A percentile compares a stretch with the other conserved stretches of the same genome.
Conservation (phyloP, 2,888 invertebrate genomes). For the Dexiosoma caninum region DNA sequence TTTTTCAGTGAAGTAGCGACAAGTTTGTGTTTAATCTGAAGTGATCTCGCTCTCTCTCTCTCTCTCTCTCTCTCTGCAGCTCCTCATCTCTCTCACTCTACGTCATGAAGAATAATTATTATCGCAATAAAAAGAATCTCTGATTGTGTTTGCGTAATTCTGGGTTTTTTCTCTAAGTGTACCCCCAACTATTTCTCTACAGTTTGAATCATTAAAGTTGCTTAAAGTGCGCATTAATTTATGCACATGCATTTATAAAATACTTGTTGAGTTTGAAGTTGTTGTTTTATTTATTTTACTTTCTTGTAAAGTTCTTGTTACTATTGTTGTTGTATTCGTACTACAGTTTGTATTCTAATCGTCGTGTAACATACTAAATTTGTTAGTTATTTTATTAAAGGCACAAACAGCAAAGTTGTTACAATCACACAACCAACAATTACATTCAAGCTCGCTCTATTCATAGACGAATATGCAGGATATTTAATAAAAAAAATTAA, state of each 20-base stretch:
- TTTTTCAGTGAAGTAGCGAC: no score
- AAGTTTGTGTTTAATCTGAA: no score
- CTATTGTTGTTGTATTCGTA: neutral
- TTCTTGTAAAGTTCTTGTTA: neutral
- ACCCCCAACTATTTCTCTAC: neutral
- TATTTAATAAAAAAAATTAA: no score
- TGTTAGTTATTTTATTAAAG: slow-evolving; percentile 18
- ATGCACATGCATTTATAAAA: slow-evolving; percentile 56
- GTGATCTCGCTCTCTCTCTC: no score
- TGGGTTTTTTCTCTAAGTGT: neutral
- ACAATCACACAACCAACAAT: neutral
- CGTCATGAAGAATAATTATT: no score
- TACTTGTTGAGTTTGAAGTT: slow-evolving; percentile 52
- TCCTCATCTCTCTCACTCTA: no score
- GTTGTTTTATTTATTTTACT: slow-evolving; percentile 12
- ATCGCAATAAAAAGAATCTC: no score
- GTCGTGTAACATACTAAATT: slow-evolving; percentile 15
- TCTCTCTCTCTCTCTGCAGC: no score
- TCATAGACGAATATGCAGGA: no score
- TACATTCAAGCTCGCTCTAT: no score
- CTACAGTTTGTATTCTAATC: neutral
- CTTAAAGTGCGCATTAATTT: slow-evolving; percentile 54
- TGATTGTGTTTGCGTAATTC: no score
- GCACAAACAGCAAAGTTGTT: neutral
- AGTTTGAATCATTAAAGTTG: slow-evolving; percentile 47